A percentile compares a stretch with the other conserved stretches of the same genome.
These are phyloP conservation scores for Laspeyria flexula DNA, from an alignment of 2,888 invertebrate species.

Conservation along the genomic window DNA sequence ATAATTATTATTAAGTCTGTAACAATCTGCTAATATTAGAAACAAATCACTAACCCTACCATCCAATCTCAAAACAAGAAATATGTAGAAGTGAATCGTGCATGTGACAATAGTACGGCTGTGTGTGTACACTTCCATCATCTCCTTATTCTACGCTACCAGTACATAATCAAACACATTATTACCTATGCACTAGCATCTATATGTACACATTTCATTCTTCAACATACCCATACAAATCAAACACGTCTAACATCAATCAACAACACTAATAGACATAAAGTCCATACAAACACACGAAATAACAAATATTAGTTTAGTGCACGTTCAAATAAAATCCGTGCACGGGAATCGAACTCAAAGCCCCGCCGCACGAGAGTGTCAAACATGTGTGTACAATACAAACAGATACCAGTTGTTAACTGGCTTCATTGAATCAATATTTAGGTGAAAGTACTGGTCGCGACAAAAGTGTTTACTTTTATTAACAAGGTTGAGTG, in stretches of 20 bases:
- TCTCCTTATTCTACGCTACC: too few relatives aligned
- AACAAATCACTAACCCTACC: too few relatives aligned
- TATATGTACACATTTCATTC: neutral
- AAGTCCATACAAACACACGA: slow-evolving; percentile 17
- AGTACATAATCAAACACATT: neutral
- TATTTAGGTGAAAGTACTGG: slow-evolving; percentile 32
- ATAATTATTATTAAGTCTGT: too few relatives aligned
- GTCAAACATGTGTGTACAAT: slow-evolving; percentile 29
- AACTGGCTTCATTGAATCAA: slow-evolving; percentile 20
- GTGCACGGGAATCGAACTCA: slow-evolving; percentile 29
- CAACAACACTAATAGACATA: slow-evolving; percentile 23
- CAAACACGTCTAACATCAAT: slow-evolving; percentile 20
- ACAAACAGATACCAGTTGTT: slow-evolving; percentile 14
- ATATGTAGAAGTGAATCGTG: too few relatives aligned
- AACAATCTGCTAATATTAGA: too few relatives aligned
- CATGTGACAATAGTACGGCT: too few relatives aligned
- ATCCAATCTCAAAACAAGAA: too few relatives aligned
- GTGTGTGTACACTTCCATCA: too few relatives aligned
- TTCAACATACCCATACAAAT: neutral
- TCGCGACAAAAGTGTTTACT: slow-evolving; percentile 10
- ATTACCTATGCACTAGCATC: neutral
- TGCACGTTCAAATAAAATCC: slow-evolving; percentile 30
- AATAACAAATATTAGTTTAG: slow-evolving; percentile 25
- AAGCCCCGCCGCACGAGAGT: slow-evolving; percentile 19
- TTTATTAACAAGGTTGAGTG: too few relatives aligned